Percentiles rank a stretch among this genome's conserved stretches.
Conservation (phyloP, 2,888 invertebrate genomes). For the Cyclophora albipunctata region DNA sequence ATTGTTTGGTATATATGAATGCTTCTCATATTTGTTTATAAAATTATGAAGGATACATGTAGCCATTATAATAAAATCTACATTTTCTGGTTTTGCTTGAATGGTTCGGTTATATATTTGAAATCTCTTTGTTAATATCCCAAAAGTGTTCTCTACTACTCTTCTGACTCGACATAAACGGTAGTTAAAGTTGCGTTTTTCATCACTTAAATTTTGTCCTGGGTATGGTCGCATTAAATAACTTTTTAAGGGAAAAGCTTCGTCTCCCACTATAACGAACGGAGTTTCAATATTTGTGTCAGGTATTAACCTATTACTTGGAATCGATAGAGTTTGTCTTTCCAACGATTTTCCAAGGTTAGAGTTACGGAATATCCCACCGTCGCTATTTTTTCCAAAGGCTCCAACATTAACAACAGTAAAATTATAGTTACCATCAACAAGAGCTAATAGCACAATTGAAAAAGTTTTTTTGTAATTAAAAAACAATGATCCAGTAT, state of each 20-base stretch:
- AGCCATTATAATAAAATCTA: too few relatives aligned
- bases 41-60: too few relatives aligned
- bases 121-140: neutral
- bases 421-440: slow-evolving; percentile 25
- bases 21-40: too few relatives aligned
- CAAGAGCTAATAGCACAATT: slow-evolving; percentile 33
- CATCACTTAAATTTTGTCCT: neutral
- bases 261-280: too few relatives aligned
- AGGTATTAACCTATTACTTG: too few relatives aligned
- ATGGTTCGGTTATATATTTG: too few relatives aligned
- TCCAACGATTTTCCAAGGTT: too few relatives aligned
- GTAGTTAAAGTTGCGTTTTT: slow-evolving; percentile 7
- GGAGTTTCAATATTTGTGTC: neutral
- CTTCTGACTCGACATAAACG: slow-evolving; percentile 7
- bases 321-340: too few relatives aligned
- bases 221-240: too few relatives aligned
- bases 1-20: too few relatives aligned
- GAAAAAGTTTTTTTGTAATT: slow-evolving; percentile 36
- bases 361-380: neutral
- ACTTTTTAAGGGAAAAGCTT: too few relatives aligned
- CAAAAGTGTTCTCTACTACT: slow-evolving; percentile 13
- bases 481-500: slow-evolving; percentile 21
- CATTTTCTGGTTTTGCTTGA: too few relatives aligned
- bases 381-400: neutral
- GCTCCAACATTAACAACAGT: neutral